Evolutionary conservation across 2,113 vertebrate species (phyloP).

Genomic region (Lamprologus callipterus): DNA sequence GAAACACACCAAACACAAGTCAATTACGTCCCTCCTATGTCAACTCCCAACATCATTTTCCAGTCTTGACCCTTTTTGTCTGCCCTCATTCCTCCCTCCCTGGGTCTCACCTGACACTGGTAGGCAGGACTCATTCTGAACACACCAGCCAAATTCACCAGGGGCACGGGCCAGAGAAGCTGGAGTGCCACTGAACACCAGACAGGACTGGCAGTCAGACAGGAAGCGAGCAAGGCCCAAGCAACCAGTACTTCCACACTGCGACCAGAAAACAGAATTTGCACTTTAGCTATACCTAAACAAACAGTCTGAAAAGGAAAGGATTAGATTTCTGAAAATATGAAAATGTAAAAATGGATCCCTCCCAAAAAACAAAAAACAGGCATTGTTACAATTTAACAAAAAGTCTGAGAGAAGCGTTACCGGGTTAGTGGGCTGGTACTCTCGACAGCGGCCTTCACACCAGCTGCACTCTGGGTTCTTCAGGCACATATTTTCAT

Average conservation of each 20-base stretch:
- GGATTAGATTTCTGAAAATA: neutral
- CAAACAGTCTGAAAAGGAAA: neutral
- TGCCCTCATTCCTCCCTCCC: slow-evolving; percentile 50
- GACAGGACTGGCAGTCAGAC: slow-evolving; percentile 85
- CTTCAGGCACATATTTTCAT: slow-evolving; percentile 80
- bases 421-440: slow-evolving; percentile 76
- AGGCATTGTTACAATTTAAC: neutral
- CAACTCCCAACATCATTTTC: slow-evolving; percentile 26
- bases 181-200: slow-evolving; percentile 78
- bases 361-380: neutral
- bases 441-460: slow-evolving; percentile 81
- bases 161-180: slow-evolving; percentile 68
- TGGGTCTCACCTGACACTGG: slow-evolving; percentile 80
- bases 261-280: neutral
- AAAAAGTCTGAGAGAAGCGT: neutral
- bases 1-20: slow-evolving; percentile 19
- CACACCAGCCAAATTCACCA: slow-evolving; percentile 86
- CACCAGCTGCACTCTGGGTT: slow-evolving; percentile 92
- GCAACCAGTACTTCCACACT: slow-evolving; percentile 86
- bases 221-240: slow-evolving; percentile 84
- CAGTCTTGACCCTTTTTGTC: neutral
- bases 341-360: neutral
- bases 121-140: slow-evolving; percentile 90
- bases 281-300: neutral
- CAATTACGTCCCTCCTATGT: slow-evolving; percentile 40